Evolutionary conservation across 2,888 invertebrate species (phyloP).

Genomic region (Oeneis ivallda): DNA sequence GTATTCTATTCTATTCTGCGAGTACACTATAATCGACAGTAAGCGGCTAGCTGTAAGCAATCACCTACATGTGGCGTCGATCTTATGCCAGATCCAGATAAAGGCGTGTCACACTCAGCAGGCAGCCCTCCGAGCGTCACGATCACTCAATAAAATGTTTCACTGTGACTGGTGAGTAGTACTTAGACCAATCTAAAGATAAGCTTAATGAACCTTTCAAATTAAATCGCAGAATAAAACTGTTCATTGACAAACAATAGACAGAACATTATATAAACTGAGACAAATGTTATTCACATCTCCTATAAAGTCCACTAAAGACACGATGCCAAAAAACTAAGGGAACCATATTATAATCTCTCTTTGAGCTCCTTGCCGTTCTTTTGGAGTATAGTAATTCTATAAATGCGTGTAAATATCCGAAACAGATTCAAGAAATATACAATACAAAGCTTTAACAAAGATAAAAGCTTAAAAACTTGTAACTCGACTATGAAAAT

Average conservation of each 20-base stretch:
- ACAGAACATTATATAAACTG: slow-evolving; percentile 8
- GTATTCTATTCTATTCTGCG: no score
- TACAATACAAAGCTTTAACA: no score
- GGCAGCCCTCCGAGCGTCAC: slow-evolving; percentile 25
- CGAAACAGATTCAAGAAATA: no score
- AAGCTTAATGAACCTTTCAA: slow-evolving; percentile 26
- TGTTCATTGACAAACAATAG: slow-evolving; percentile 18
- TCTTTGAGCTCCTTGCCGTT: no score
- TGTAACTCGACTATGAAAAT: no score
- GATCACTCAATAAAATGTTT: slow-evolving; percentile 25
- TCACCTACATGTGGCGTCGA: slow-evolving; percentile 15
- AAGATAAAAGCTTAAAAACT: no score
- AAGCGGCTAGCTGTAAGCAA: slow-evolving; percentile 15
- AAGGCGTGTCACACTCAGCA: slow-evolving; percentile 27
- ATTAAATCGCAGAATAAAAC: slow-evolving; percentile 21
- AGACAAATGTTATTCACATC: slow-evolving; percentile 4
- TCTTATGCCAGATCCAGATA: slow-evolving; percentile 24
- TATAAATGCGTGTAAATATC: no score
- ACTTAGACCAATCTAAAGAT: slow-evolving; percentile 25
- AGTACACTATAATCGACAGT: background rate
- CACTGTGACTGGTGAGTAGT: slow-evolving; percentile 17
- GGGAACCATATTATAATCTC: no score
- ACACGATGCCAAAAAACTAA: background rate
- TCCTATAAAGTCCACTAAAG: background rate
- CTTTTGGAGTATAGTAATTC: no score